Percentiles rank a stretch among this genome's conserved stretches.
Evolutionary conservation across 2,797 vertebrate genomes (phyloP).

Genomic region (Gambelia wislizenii): DNA sequence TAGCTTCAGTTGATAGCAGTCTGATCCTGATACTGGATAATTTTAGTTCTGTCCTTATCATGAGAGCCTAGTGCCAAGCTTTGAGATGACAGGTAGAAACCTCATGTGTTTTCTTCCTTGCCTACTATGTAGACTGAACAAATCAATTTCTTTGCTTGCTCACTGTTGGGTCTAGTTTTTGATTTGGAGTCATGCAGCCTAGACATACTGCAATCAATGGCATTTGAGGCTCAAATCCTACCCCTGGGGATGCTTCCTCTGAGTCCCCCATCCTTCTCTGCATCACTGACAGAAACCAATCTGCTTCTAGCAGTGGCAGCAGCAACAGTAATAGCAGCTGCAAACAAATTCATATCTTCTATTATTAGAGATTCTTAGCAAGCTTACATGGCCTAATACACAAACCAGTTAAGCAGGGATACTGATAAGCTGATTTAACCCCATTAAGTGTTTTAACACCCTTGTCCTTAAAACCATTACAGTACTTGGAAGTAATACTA

Average conservation of each 20-base stretch:
- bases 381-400: conserved; percentile 13
- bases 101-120: background rate
- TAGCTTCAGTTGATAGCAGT: background rate
- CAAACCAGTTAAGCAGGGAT: conserved; percentile 6
- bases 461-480: conserved; percentile 7
- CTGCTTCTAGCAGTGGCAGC: background rate
- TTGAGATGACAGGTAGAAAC: background rate
- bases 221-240: background rate
- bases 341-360: background rate
- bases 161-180: background rate
- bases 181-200: background rate
- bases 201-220: conserved; percentile 1
- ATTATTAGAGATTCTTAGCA: conserved; percentile 13
- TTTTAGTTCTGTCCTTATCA: background rate
- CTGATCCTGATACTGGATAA: background rate
- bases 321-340: background rate
- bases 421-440: conserved; percentile 16
- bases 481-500: conserved; percentile 12
- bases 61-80: background rate
- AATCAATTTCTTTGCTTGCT: background rate
- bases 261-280: conserved; percentile 8
- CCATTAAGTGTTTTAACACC: background rate
- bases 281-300: background rate
- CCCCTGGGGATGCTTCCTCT: background rate
- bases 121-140: background rate